phyloP scores from a whole-genome alignment of 1,140 invertebrate genomes.

The Drosophila sulfurigaster region DNA sequence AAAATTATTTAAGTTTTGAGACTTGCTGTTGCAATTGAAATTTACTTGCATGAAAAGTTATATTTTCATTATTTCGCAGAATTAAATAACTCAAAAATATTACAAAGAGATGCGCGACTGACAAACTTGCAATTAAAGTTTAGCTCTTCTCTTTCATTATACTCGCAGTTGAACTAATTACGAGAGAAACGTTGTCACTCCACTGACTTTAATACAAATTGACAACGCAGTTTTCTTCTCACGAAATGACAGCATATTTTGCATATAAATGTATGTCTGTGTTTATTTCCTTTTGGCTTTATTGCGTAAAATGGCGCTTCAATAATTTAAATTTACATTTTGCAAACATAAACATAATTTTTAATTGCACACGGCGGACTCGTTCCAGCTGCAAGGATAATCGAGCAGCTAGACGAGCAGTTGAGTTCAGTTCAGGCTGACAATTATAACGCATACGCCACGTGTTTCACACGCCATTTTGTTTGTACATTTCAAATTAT shows the following conservation, averaged over 20 bases:
- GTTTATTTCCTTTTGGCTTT: background rate
- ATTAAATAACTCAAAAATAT: background rate
- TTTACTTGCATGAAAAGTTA: no score
- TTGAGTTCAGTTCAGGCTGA: background rate
- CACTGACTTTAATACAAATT: background rate
- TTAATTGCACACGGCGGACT: conserved; percentile 70
- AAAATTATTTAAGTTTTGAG: background rate
- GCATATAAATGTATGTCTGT: conserved; percentile 1
- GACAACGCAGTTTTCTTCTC: background rate
- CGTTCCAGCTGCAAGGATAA: conserved; percentile 51
- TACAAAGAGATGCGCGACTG: background rate
- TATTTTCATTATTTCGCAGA: no score
- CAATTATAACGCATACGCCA: conserved; percentile 48
- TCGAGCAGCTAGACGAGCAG: conserved; percentile 29
- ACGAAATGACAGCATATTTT: background rate
- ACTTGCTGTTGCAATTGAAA: no score
- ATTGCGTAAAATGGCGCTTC: conserved; percentile 16
- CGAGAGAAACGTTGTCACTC: background rate
- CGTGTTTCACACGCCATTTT: conserved; percentile 50
- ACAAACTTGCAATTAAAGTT: conserved; percentile 1
- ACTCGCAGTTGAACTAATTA: background rate
- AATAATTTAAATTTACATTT: conserved; percentile 54
- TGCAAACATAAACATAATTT: conserved; percentile 73
- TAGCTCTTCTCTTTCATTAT: background rate
- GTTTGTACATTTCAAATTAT: conserved; percentile 52